Base-by-base conservation (phyloP, 2,888 invertebrate genomes). In the Drosophila yooni region DNA sequence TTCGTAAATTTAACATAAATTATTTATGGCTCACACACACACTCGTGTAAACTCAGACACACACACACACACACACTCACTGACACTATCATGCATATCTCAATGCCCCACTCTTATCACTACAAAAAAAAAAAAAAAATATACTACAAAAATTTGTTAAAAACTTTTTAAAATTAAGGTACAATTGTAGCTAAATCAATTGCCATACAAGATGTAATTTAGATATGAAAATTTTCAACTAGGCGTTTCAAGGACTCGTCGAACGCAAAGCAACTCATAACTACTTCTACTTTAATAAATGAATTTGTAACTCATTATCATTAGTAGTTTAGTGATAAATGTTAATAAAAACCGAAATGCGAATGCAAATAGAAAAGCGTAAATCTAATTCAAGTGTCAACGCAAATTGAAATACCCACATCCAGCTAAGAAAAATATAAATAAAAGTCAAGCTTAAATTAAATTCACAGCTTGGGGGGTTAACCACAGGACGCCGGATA, bases 241-340 rank as follows among this genome's bases (percentile, higher is more conserved):
- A 67, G 63, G 50, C 54, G 70, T 27, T 25, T 38, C 46, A 54
- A 43, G 34, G 2, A 34, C 27, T 40, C 31, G 56, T n/a, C 54
- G 57, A 46, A 58, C 40, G 36, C 40, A 53, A 31, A 34, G 40
- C 31, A 59, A 76, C 79, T 48, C 79, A 64, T 73, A 61, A 67
- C 74, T 71, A 80, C 70, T 70, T 79, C 70, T 80, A 82, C 77
- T 72, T 82, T 71, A 74, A 70, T 70, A 83, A 70, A 73, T 83
- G 68, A 72, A 84, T 83, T 90, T 88, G 84, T 90, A 89, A 83
- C 83, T 90, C 76, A 84, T 87, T 89, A 89, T 88, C 76, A 82
- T 89, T 90, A 79, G 88, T 89, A 90, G 90, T 76, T 88, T 89
- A 89, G 88, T 76, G 81, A 82, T 90, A 82, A 84, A 88, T 88